phyloP scores from a whole-genome alignment of 2,888 invertebrate genomes.

The Hemicrepidius hirtus region DNA sequence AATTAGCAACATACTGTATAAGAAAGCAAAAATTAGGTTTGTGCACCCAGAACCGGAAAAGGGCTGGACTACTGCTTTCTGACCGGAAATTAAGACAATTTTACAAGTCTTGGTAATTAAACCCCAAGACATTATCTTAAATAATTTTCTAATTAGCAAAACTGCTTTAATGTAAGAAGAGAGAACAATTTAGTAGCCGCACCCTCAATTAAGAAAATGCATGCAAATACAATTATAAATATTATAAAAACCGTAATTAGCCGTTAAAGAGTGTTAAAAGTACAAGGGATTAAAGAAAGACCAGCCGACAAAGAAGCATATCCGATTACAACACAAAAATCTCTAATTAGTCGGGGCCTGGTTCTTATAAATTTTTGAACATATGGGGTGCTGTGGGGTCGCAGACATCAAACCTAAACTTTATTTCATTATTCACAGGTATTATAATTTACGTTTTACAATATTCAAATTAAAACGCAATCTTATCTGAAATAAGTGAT shows the following conservation, averaged over 20 bases:
- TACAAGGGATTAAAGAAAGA: slow-evolving; percentile 26
- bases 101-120: background rate
- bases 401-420: slow-evolving; percentile 1
- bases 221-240: slow-evolving; percentile 36
- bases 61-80: slow-evolving; percentile 39
- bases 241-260: slow-evolving; percentile 39
- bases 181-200: slow-evolving; percentile 12
- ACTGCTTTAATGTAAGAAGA: background rate
- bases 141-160: slow-evolving; percentile 19
- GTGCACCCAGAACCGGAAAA: slow-evolving; percentile 50
- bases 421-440: background rate
- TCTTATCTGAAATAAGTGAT: slow-evolving; percentile 45
- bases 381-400: slow-evolving; percentile 36
- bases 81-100: slow-evolving; percentile 45
- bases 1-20: no score
- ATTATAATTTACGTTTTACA: background rate
- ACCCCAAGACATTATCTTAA: background rate
- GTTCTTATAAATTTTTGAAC: slow-evolving; percentile 26
- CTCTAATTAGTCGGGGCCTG: slow-evolving; percentile 46
- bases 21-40: no score
- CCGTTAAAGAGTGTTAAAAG: slow-evolving; percentile 32
- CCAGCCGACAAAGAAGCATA: slow-evolving; percentile 46
- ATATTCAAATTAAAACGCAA: slow-evolving; percentile 20
- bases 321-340: slow-evolving; percentile 46
- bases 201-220: slow-evolving; percentile 42